phyloP scores from a whole-genome alignment of 1,140 invertebrate species.

The Conopomorpha cramerella region DNA sequence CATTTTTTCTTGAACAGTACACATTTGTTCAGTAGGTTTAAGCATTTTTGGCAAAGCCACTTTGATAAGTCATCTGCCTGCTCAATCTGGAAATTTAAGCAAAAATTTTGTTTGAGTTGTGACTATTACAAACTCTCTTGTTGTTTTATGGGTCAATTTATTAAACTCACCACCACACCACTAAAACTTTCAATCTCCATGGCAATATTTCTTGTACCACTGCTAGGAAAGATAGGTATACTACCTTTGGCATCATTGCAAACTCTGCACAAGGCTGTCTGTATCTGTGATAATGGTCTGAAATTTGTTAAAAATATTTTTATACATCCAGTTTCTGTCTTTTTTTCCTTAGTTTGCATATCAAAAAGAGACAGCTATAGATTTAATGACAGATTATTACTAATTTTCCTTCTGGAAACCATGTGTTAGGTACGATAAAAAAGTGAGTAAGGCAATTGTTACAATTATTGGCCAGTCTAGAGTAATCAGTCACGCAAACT shows the following conservation, averaged over 20 bases:
- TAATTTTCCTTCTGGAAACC: no score
- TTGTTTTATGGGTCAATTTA: not conserved
- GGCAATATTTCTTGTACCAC: not conserved
- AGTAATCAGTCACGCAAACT: no score
- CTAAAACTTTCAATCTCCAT: not conserved
- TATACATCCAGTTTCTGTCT: not conserved
- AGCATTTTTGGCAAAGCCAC: slow-evolving; percentile 32
- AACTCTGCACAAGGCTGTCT: not conserved
- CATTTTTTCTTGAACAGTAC: slow-evolving; percentile 41
- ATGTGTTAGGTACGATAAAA: no score
- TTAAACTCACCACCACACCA: not conserved
- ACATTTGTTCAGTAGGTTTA: slow-evolving; percentile 36
- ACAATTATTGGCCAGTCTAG: no score
- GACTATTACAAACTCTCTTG: not conserved
- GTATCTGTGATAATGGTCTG: not conserved
- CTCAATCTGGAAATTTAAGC: slow-evolving; percentile 21
- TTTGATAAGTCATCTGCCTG: slow-evolving; percentile 29
- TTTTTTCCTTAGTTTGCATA: no score
- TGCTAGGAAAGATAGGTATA: not conserved
- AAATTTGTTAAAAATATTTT: not conserved
- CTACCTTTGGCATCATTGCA: not conserved
- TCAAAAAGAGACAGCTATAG: no score
- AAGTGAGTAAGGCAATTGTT: no score
- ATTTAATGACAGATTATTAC: no score
- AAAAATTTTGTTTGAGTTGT: slow-evolving; percentile 2